Percentiles rank a stretch among this genome's conserved stretches.
These are phyloP conservation scores for Drosophila testacea DNA, from an alignment of 2,888 invertebrate species.

Conservation along the genomic window DNA sequence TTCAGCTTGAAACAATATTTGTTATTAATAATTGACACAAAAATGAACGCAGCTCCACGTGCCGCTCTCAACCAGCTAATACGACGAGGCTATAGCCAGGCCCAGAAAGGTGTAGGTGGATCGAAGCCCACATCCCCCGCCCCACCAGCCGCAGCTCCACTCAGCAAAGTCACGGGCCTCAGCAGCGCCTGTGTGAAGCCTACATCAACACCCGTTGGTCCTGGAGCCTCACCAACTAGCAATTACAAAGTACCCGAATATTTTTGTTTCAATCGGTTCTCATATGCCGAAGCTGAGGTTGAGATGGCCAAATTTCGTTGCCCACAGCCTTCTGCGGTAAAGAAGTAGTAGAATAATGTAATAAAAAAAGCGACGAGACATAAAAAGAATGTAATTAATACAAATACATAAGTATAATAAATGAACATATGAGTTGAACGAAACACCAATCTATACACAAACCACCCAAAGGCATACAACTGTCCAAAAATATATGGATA, in stretches of 20 bases:
- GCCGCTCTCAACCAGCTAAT: constrained; percentile 48
- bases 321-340: constrained; percentile 90
- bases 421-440: constrained; percentile 17
- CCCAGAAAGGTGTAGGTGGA: not conserved
- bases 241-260: constrained; percentile 96
- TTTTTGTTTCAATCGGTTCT: constrained; percentile 91
- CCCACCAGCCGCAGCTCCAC: constrained; percentile 43
- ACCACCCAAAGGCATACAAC: no score
- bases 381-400: constrained; percentile 43
- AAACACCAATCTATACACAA: not conserved
- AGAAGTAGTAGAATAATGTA: constrained; percentile 58
- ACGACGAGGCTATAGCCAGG: constrained; percentile 67
- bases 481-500: no score
- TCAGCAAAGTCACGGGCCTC: constrained; percentile 88
- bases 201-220: constrained; percentile 84
- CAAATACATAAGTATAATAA: constrained; percentile 35
- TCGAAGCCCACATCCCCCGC: constrained; percentile 10
- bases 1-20: constrained; percentile 37
- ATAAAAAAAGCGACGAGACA: constrained; percentile 17
- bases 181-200: constrained; percentile 87
- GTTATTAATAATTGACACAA: constrained; percentile 39
- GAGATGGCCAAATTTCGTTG: constrained; percentile 93
- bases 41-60: constrained; percentile 66
- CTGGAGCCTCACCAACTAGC: constrained; percentile 84
- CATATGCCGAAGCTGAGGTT: constrained; percentile 93